Evolutionary conservation across 2,797 vertebrate species (phyloP), one percentile per base, ranked within the genome.

Genomic region (Pangasius larnaudii): DNA sequence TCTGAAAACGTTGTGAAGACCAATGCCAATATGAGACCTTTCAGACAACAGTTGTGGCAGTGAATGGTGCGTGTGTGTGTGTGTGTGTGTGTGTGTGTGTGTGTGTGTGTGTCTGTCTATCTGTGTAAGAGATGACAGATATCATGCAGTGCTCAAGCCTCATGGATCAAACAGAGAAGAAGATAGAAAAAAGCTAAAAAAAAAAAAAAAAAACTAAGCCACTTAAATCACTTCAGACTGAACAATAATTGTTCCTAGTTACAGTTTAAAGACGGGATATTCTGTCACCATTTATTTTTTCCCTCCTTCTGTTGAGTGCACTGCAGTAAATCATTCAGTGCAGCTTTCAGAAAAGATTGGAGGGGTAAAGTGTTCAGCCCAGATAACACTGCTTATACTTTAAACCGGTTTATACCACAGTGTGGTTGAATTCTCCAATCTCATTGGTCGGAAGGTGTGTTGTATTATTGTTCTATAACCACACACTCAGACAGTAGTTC

Each of bases 51-150:
- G 30, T 2, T 69, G 65, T 18, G 65, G 30, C 16, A 72, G 69
- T 22, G 36, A 39, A 39, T 39, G 30, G 71, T 74, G 39, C 27
- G 11, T 75, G 72, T n/a, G 72, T 27, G 39, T 74, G 71, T 72
- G 71, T 69, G 69, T 72, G 69, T 72, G 36, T 42, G 69, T 72
- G 69, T 72, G 69, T 72, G 69, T 72, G 69, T 72, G 69, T 22
- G 16, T 72, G 33, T 39, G 36, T 72, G 33, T 39, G 18, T 36
- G 69, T 72, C 36, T 42, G 10, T 74, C 36, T 42, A 4, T 74
- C 8, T 9, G 71, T 16, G n/a, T 30, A 36, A 46, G 24, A 36
- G 53, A 79, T 51, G 56, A 79, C 3, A 33, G n/a, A 56, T 36
- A 36, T 58, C 51, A 24, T 58, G 27, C 19, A 58, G 51, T 58